Evolutionary conservation across 2,797 vertebrate species (phyloP), one percentile per base, ranked within the genome.

Genomic region (Tapirus indicus): DNA sequence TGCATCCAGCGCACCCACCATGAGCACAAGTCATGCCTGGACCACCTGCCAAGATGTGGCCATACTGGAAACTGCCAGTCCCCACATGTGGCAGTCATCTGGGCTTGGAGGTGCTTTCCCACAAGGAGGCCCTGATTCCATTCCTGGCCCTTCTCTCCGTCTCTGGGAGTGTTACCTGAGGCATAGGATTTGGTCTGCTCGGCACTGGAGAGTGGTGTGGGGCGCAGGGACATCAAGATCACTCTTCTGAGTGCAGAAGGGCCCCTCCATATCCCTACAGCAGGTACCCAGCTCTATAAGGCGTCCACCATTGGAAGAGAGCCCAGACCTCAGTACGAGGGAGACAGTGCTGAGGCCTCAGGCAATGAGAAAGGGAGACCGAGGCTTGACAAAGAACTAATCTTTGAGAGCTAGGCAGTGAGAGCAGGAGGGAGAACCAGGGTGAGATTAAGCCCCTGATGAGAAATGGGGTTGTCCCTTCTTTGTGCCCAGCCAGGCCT

Each of bases 1-100:
- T 0, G 0, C 5, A 3, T 32, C n/a, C 38, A 5, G 41, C 2
- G 5, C 44, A 41, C 17, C 14, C 5, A 60, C 13, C 7, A 25
- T 29, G 41, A 83, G 29, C 13, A 5, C 25, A 4, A 1, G 4
- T 49, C n/a, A 68, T 0, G 1, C 13, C 9, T 1, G 7, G 17
- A 44, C 35, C 49, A 49, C 68, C 41, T 7, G 9, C 25, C 54
- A 29, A 29, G 84, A 56, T 56, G 49, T 11, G 11, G 66, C 7
- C 7, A 12, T 16, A 69, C 23, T 5, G 27, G n/a, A 18, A 27
- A n/a, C 25, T 25, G 5, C 66, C 38, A 71, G 0, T 62, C 18
- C 25, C 18, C 0, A 8, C 62, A 29, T 5, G 4, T 21, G 66
- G 52, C 0, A 7, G 41, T 60, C 41, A 49, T 9, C 5, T 3